These are phyloP conservation scores for Tadarida brasiliensis DNA, from an alignment of 2,797 vertebrate species.

Conservation along the genomic window DNA sequence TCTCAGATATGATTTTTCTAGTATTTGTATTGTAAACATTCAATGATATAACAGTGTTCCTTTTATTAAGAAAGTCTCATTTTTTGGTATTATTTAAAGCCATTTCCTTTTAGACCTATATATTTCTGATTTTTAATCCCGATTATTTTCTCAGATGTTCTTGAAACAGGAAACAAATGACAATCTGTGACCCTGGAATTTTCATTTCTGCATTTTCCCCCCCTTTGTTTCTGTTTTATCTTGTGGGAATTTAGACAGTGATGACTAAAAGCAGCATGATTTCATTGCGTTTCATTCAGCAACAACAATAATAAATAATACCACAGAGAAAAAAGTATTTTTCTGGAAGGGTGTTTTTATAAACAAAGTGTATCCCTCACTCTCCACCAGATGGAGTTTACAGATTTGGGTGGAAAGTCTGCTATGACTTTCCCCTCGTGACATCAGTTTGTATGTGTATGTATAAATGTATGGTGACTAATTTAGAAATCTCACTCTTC, in stretches of 20 bases:
- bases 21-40: not conserved
- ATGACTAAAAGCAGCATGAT: not conserved
- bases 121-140: not conserved
- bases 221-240: not conserved
- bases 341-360: not conserved
- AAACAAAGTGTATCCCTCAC: not conserved
- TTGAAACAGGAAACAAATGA: conserved; percentile 20
- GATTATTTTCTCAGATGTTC: conserved; percentile 20
- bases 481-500: not conserved
- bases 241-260: not conserved
- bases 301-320: not conserved
- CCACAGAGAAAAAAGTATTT: not conserved
- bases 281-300: not conserved
- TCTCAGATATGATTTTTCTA: not conserved
- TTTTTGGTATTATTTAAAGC: not conserved
- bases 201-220: not conserved
- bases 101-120: not conserved
- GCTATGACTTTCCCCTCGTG: not conserved
- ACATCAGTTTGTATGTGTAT: not conserved
- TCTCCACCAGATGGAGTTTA: not conserved
- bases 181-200: not conserved
- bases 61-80: not conserved
- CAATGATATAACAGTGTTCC: not conserved
- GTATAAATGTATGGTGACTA: not conserved
- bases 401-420: not conserved